Evolutionary conservation across 2,113 vertebrate genomes (phyloP).

Genomic region (Brachypteracias leptosomus): DNA sequence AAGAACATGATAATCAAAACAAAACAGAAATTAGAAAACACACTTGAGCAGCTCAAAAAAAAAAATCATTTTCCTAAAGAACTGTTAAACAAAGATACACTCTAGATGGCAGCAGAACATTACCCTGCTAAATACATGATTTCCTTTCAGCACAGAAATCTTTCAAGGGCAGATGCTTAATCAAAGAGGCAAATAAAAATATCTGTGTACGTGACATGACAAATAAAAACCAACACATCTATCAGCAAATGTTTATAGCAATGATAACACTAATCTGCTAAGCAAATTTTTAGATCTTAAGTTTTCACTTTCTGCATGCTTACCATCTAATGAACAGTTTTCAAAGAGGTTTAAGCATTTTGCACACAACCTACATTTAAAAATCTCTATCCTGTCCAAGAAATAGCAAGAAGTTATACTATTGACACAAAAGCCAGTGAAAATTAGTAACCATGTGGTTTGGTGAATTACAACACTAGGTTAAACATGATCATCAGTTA

Average conservation of each 20-base stretch:
- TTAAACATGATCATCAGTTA: not conserved
- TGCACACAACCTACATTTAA: not conserved
- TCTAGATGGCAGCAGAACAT: conserved; percentile 68
- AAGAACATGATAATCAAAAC: not conserved
- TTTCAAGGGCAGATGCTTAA: not conserved
- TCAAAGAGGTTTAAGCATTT: not conserved
- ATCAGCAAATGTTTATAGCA: not conserved
- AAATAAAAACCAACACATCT: not conserved
- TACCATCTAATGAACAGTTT: not conserved
- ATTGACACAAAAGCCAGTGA: not conserved
- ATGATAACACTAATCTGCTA: not conserved
- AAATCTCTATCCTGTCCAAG: not conserved
- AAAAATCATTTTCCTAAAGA: not conserved
- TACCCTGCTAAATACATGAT: not conserved
- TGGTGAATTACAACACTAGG: not conserved
- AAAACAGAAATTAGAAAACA: not conserved
- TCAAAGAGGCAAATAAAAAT: not conserved
- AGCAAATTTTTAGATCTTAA: not conserved
- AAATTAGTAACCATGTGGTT: not conserved
- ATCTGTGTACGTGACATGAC: not conserved
- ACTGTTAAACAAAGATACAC: not conserved
- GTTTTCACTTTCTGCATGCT: not conserved
- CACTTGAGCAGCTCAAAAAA: not conserved
- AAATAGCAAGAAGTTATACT: not conserved
- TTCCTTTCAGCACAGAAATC: not conserved